Base-by-base conservation (phyloP, 2,113 vertebrate species). In the Diphyllodes magnificus region DNA sequence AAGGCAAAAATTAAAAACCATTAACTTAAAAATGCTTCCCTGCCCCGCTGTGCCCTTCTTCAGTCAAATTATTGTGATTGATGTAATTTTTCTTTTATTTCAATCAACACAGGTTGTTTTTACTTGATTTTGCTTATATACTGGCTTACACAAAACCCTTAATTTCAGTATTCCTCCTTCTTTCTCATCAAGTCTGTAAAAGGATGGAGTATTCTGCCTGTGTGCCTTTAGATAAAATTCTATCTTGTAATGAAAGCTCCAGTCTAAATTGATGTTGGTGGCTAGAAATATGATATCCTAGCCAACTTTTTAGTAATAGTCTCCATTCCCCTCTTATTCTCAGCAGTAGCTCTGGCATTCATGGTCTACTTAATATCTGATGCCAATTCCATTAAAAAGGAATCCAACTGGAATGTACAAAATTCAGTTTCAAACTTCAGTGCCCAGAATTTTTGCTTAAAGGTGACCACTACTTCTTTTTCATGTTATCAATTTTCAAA, bases 91-190 rank as follows among this genome's bases (percentile, higher is more conserved):
- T 31, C 44, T 57, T 79, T 70, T 20, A 47, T 50, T 57, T 56
- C n/a, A 27, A 10, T 53, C 22, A 69, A 7, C 23, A 61, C 7
- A 54, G 2, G 6, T 3, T 42, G 9, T 50, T 76, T 72, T 78
- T 30, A 13, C 4, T 56, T 85, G 23, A 39, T 61, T 44, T 70
- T 80, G 5, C 1, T 59, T 75, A 7, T 35, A 37, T 40, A 37
- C 79, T 50, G 5, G 9, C 13, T 76, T 45, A 50, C 2, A 30
- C 1, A 0, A 33, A 85, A 66, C 9, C 2, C 1, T 61, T 42
- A 4, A 28, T 44, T 66, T 70, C 19, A 39, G 5, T 39, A 42
- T 53, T 54, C 7, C 63, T 75, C 3, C 3, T 60, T 27, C 16
- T 66, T 88, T 68, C 10, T 61, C 44, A 54, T 15, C 13, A 59